Evolutionary conservation across 2,888 invertebrate species (phyloP).

Genomic region (Chydorus sphaericus): DNA sequence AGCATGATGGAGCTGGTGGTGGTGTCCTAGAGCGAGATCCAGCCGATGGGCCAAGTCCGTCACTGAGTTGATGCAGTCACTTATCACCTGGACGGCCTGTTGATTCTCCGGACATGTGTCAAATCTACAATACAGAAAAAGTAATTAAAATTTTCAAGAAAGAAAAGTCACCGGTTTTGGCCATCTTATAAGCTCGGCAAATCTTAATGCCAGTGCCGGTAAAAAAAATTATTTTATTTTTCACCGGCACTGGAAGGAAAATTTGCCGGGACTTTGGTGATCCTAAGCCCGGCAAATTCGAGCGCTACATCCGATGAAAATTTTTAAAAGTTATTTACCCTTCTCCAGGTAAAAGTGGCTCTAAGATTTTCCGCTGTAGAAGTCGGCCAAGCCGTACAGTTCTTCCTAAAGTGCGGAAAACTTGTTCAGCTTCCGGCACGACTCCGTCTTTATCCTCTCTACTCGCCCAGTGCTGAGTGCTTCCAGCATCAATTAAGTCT

Average conservation of each 20-base stretch:
- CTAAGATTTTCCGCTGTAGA: conserved; percentile 46
- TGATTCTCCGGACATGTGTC: conserved; percentile 15
- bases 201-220: neutral
- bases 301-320: too few relatives aligned
- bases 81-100: conserved; percentile 47
- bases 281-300: too few relatives aligned
- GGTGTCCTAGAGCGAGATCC: conserved; percentile 34
- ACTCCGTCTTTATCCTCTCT: neutral
- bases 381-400: conserved; percentile 54
- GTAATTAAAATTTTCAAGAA: neutral
- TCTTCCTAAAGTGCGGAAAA: conserved; percentile 52
- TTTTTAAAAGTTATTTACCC: conserved; percentile 12
- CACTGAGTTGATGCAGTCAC: conserved; percentile 46
- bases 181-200: neutral
- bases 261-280: too few relatives aligned
- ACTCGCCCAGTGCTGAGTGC: neutral
- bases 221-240: too few relatives aligned
- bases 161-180: neutral
- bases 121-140: neutral
- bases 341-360: conserved; percentile 34
- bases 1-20: too few relatives aligned
- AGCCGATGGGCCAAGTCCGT: conserved; percentile 49
- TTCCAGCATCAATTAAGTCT: conserved; percentile 5
- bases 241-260: too few relatives aligned
- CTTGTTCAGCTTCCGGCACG: conserved; percentile 39